A percentile compares a stretch with the other conserved stretches of the same genome.
Evolutionary conservation across 1,140 invertebrate species (phyloP).

Genomic region (Phthorimaea operculella): DNA sequence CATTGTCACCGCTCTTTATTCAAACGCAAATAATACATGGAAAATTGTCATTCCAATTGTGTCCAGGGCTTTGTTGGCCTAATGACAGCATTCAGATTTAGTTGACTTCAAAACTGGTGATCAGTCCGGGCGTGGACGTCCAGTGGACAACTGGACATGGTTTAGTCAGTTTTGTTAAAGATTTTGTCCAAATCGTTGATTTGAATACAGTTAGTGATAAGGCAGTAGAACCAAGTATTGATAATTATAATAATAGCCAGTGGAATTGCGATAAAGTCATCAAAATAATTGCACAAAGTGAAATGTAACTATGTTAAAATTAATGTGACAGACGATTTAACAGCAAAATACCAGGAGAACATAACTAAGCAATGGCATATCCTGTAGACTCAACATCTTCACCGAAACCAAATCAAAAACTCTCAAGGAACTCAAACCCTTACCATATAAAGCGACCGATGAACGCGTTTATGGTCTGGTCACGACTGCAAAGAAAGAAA

Average conservation of each 20-base stretch:
- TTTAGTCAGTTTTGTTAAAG: no score
- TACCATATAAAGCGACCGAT: conserved; percentile 75
- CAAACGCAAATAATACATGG: conserved; percentile 62
- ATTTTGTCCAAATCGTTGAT: no score
- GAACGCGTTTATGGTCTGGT: conserved; percentile 81
- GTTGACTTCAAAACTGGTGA: conserved; percentile 44
- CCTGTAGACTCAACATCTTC: conserved; percentile 26
- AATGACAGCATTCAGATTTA: conserved; percentile 60
- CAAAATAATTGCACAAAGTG: no score
- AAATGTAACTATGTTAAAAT: no score
- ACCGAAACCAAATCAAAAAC: conserved; percentile 30
- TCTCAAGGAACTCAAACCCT: conserved; percentile 47
- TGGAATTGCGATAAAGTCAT: no score
- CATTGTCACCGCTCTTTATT: conserved; percentile 67
- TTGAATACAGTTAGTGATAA: no score
- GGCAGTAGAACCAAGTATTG: no score
- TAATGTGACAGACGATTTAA: no score
- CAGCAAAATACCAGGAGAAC: no score
- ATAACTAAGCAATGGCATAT: conserved; percentile 34
- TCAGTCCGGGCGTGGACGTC: conserved; percentile 43
- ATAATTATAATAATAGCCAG: no score
- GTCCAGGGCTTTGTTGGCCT: conserved; percentile 51
- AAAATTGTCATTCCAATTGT: conserved; percentile 65
- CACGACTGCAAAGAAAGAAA: conserved; percentile 74
- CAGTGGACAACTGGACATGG: neutral